phyloP scores from a whole-genome alignment of 2,113 vertebrate species.

The Heterotilapia buettikoferi region DNA sequence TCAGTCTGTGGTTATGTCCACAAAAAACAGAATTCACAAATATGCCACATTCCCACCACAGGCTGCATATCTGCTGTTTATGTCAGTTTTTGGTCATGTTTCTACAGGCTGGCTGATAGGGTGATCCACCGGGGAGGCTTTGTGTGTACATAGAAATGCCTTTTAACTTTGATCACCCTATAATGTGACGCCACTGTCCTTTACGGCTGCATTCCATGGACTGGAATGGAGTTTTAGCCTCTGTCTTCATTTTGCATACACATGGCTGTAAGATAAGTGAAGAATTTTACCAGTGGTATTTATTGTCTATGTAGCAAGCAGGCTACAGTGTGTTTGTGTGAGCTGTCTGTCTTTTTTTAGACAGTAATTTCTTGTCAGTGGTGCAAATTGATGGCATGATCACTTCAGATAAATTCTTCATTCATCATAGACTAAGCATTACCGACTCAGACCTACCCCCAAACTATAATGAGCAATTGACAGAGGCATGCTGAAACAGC shows the following conservation, averaged over 20 bases:
- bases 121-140: background rate
- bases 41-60: background rate
- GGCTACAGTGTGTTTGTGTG: background rate
- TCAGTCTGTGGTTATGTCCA: constrained; percentile 65
- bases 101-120: constrained; percentile 9
- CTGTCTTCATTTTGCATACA: constrained; percentile 44
- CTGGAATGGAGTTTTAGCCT: constrained; percentile 32
- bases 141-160: background rate
- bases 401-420: constrained; percentile 31
- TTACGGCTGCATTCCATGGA: constrained; percentile 23
- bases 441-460: background rate
- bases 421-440: constrained; percentile 12
- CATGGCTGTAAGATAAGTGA: constrained; percentile 53
- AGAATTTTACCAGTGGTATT: constrained; percentile 53
- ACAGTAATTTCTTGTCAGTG: constrained; percentile 34
- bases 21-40: constrained; percentile 15
- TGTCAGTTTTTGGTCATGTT: constrained; percentile 29
- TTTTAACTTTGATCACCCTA: constrained; percentile 37
- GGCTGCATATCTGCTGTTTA: constrained; percentile 16
- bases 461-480: background rate
- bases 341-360: background rate
- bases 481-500: background rate
- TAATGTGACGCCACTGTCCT: constrained; percentile 22
- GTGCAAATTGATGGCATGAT: constrained; percentile 46
- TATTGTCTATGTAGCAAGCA: constrained; percentile 32